These are phyloP conservation scores for Sylvia atricapilla DNA, from an alignment of 2,113 vertebrate species.

Conservation along the genomic window DNA sequence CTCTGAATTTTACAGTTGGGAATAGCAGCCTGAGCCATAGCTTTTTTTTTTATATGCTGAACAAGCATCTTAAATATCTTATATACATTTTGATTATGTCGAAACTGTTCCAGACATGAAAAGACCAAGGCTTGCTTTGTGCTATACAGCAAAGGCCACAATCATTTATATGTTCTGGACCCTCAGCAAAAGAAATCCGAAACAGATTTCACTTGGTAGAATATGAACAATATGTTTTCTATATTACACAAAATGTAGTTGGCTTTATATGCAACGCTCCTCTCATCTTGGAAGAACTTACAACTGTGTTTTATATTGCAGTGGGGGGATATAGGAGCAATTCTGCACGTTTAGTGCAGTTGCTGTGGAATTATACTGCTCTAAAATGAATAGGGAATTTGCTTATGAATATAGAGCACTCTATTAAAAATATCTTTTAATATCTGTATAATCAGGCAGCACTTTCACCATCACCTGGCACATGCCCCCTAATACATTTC, in stretches of 20 bases:
- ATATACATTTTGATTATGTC: background rate
- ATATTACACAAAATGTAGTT: background rate
- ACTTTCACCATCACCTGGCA: background rate
- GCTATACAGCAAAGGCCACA: background rate
- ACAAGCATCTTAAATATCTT: background rate
- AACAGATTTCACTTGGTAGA: conserved; percentile 14
- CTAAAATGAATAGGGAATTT: background rate
- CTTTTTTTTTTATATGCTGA: background rate
- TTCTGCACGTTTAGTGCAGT: background rate
- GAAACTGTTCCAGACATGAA: background rate
- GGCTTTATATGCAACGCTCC: background rate
- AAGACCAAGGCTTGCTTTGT: background rate
- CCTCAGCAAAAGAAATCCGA: background rate
- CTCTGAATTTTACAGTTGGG: background rate
- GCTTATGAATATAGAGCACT: background rate
- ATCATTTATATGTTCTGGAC: background rate
- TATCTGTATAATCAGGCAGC: background rate
- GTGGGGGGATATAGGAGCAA: background rate
- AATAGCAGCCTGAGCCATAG: background rate
- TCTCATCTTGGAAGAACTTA: background rate
- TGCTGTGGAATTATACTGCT: background rate
- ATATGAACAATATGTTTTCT: background rate
- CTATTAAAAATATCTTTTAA: background rate
- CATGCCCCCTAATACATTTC: background rate
- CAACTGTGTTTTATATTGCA: background rate